A percentile compares a stretch with the other conserved stretches of the same genome.
Evolutionary conservation across 2,888 invertebrate genomes (phyloP).

Genomic region (Conops quadrifasciatus): DNA sequence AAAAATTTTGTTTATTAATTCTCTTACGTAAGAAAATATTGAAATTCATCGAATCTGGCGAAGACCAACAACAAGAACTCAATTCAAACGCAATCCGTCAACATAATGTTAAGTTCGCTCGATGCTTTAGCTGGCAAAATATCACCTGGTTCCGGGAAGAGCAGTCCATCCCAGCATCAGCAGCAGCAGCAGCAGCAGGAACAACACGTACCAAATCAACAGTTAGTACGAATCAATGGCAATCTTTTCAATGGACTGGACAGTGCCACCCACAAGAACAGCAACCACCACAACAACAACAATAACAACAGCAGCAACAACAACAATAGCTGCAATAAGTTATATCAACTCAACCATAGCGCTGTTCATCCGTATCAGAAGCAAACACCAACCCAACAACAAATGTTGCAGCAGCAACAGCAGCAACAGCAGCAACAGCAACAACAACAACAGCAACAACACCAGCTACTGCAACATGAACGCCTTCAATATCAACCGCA

Average conservation of each 20-base stretch:
- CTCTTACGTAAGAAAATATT: constrained; percentile 22
- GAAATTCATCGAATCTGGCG: background rate
- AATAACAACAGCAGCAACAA: constrained; percentile 29
- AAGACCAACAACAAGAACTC: constrained; percentile 25
- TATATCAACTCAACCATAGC: constrained; percentile 56
- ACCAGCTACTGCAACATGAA: constrained; percentile 38
- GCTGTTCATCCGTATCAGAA: constrained; percentile 58
- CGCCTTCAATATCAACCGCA: constrained; percentile 37
- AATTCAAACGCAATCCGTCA: constrained; percentile 51
- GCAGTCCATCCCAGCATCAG: constrained; percentile 54
- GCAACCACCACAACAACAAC: no score
- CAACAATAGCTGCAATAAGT: constrained; percentile 58
- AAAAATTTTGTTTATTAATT: background rate
- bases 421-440: constrained; percentile 37
- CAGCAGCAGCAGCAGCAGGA: constrained; percentile 44
- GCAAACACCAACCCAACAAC: constrained; percentile 43
- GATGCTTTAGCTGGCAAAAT: constrained; percentile 90
- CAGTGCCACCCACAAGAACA: no score
- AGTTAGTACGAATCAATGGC: constrained; percentile 46
- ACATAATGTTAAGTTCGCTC: constrained; percentile 82
- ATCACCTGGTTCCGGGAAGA: constrained; percentile 76
- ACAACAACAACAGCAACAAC: constrained; percentile 29
- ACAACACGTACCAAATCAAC: constrained; percentile 48
- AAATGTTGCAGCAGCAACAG: constrained; percentile 32
- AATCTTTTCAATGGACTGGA: constrained; percentile 37